Percentiles rank a stretch among this genome's conserved stretches.
Conservation (phyloP, 1,140 invertebrate species). For the Lepidurus apus region DNA sequence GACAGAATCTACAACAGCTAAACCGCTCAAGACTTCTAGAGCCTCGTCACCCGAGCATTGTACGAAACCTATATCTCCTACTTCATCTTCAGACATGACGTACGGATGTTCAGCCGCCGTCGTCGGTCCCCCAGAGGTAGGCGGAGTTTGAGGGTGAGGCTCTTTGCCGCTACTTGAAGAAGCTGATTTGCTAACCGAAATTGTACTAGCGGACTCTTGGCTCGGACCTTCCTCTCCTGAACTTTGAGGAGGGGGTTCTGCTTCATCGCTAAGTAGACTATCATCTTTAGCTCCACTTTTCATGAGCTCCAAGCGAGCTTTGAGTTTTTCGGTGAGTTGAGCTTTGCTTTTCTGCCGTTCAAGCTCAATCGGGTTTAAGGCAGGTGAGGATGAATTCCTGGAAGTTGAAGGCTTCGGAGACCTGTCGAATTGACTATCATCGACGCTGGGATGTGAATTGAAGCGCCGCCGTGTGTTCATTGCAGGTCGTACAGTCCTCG, state of each 20-base stretch:
- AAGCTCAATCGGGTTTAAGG: not conserved
- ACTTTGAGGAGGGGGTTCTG: not conserved
- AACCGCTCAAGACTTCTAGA: not conserved
- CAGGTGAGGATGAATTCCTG: not conserved
- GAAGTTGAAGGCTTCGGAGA: not conserved
- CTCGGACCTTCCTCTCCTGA: not conserved
- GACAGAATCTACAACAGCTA: not conserved
- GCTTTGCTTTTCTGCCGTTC: not conserved
- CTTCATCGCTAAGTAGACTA: not conserved
- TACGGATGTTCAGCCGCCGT: not conserved
- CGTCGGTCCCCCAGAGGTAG: not conserved
- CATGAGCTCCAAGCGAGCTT: conserved; percentile 1
- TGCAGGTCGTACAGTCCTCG: not conserved
- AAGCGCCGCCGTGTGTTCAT: not conserved
- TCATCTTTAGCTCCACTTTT: not conserved
- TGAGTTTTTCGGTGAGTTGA: not conserved
- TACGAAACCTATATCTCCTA: not conserved
- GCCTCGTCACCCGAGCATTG: not conserved
- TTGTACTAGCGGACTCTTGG: not conserved
- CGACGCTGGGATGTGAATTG: not conserved
- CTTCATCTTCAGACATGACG: not conserved
- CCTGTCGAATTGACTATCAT: not conserved
- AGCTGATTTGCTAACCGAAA: not conserved
- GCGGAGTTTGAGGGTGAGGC: not conserved
- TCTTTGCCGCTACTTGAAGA: not conserved